Conservation (phyloP, 2,888 invertebrate species). For the Heliconius hortense region DNA sequence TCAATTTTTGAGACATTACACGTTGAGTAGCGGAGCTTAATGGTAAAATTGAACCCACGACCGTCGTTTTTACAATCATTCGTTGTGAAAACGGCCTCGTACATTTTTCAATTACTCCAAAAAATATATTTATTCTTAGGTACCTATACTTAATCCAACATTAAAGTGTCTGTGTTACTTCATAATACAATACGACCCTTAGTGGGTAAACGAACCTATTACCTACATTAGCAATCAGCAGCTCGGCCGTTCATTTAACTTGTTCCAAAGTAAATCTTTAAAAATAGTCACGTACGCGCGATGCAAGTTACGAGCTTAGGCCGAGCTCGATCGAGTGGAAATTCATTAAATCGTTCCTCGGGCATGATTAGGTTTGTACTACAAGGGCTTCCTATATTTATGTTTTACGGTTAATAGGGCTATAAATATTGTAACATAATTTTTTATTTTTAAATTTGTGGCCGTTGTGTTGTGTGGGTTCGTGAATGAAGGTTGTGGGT, state of each 20-base stretch:
- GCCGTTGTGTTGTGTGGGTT: too few relatives aligned
- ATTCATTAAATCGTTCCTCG: conserved; percentile 40
- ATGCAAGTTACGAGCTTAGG: conserved; percentile 35
- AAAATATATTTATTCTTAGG: too few relatives aligned
- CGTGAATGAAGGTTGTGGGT: too few relatives aligned
- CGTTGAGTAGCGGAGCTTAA: too few relatives aligned
- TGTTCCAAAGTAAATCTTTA: conserved; percentile 32
- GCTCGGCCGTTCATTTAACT: conserved; percentile 25
- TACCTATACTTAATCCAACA: not conserved
- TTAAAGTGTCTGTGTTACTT: not conserved
- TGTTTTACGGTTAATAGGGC: conserved; percentile 4
- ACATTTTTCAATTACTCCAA: too few relatives aligned
- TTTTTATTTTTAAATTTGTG: not conserved
- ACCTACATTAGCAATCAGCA: conserved; percentile 20
- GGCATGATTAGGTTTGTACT: conserved; percentile 38
- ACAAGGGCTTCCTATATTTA: conserved; percentile 22
- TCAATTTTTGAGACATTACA: too few relatives aligned
- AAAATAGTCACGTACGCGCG: conserved; percentile 33
- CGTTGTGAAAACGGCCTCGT: too few relatives aligned
- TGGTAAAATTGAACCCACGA: too few relatives aligned
- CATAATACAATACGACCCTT: conserved; percentile 1
- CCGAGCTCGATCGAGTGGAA: conserved; percentile 37
- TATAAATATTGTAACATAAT: not conserved
- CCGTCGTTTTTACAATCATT: too few relatives aligned
- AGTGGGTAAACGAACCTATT: conserved; percentile 9